Conservation (phyloP, 2,797 vertebrate species). For the Amblyraja radiata region DNA sequence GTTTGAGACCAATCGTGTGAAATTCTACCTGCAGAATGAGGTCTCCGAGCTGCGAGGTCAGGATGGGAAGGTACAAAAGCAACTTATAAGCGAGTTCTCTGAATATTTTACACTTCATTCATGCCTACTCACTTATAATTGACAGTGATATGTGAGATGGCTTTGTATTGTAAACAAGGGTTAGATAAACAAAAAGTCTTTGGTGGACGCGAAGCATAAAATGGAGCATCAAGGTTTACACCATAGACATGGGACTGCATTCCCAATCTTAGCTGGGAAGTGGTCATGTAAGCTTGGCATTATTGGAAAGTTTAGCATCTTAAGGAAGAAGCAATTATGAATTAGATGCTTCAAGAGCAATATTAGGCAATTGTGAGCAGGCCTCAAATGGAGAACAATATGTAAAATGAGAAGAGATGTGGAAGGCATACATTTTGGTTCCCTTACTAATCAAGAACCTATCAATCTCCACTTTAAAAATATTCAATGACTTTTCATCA, state of each 20-base stretch:
- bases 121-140: background rate
- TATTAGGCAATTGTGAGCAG: too few species aligned
- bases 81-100: too few species aligned
- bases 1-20: conserved; percentile 88
- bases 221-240: background rate
- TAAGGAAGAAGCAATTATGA: background rate
- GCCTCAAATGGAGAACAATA: background rate
- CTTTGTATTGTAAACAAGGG: background rate
- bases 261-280: background rate
- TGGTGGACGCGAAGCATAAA: background rate
- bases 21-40: conserved; percentile 99
- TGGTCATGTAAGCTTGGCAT: background rate
- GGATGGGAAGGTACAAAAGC: conserved; percentile 81
- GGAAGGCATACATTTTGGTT: too few species aligned
- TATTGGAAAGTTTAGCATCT: background rate
- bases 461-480: too few species aligned
- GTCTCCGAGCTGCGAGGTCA: conserved; percentile 89
- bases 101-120: background rate
- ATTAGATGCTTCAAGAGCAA: background rate
- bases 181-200: background rate
- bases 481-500: too few species aligned
- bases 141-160: background rate
- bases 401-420: background rate
- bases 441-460: too few species aligned
- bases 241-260: too few species aligned